These are phyloP conservation scores for Mobula hypostoma DNA, from an alignment of 2,113 vertebrate genomes.

Conservation along the genomic window DNA sequence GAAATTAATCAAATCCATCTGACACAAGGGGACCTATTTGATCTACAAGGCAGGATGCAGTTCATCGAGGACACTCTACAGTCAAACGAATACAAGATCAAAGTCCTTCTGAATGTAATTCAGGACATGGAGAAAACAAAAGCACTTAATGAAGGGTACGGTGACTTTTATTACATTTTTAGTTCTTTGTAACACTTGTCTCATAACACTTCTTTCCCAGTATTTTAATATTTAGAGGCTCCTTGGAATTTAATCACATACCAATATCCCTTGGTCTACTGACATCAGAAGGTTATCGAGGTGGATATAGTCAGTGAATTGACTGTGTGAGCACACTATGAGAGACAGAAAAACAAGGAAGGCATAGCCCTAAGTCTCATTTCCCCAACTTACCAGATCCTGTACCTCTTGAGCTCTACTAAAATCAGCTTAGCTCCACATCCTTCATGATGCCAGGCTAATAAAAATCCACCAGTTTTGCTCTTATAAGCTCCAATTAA, in stretches of 20 bases:
- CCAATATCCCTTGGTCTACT: background rate
- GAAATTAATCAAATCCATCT: constrained; percentile 54
- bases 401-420: background rate
- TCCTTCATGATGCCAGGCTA: background rate
- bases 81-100: constrained; percentile 97
- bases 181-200: background rate
- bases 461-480: background rate
- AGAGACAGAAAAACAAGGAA: background rate
- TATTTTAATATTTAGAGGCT: background rate
- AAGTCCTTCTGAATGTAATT: constrained; percentile 95
- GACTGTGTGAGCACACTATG: background rate
- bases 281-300: background rate
- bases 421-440: background rate
- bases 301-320: background rate
- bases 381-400: background rate
- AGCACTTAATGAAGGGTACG: constrained; percentile 88
- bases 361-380: background rate
- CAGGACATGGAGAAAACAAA: constrained; percentile 96
- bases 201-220: background rate
- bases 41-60: constrained; percentile 76
- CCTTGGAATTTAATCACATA: background rate
- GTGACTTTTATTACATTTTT: background rate
- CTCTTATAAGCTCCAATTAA: background rate
- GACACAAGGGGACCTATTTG: constrained; percentile 53
- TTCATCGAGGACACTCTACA: constrained; percentile 85